Evolutionary conservation across 2,113 vertebrate species (phyloP).

Genomic region (Lates calcarifer): DNA sequence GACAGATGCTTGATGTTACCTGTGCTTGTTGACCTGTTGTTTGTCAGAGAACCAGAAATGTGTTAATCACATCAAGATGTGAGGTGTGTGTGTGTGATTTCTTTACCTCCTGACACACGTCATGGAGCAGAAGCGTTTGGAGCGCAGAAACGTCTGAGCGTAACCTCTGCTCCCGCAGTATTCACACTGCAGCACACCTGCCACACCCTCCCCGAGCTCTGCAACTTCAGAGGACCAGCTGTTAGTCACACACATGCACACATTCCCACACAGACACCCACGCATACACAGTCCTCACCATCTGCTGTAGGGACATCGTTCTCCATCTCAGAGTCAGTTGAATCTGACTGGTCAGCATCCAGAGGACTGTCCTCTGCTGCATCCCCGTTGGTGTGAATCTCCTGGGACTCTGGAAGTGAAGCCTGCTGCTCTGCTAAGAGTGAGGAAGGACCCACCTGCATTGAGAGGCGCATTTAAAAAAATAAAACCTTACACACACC

Average conservation of each 20-base stretch:
- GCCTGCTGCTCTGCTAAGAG: slow-evolving; percentile 88
- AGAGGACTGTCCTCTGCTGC: slow-evolving; percentile 85
- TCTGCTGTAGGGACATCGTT: slow-evolving; percentile 87
- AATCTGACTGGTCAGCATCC: slow-evolving; percentile 89
- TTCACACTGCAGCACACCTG: slow-evolving; percentile 91
- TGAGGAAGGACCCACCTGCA: slow-evolving; percentile 89
- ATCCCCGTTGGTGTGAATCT: slow-evolving; percentile 84
- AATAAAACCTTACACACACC: background rate
- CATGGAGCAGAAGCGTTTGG: slow-evolving; percentile 95
- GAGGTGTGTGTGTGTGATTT: background rate
- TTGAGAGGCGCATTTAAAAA: background rate
- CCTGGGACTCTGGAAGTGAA: slow-evolving; percentile 88
- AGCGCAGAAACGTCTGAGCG: slow-evolving; percentile 90
- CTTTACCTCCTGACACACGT: slow-evolving; percentile 92
- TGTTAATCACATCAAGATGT: background rate
- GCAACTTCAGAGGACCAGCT: slow-evolving; percentile 63
- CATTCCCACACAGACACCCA: slow-evolving; percentile 1
- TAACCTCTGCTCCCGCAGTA: slow-evolving; percentile 94
- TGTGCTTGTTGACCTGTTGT: background rate
- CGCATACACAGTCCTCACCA: slow-evolving; percentile 71
- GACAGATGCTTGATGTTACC: background rate
- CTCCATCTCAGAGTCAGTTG: slow-evolving; percentile 90
- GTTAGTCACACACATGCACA: slow-evolving; percentile 36
- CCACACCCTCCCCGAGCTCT: slow-evolving; percentile 88
- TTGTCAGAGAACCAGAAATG: background rate